Conservation (phyloP, 2,113 vertebrate genomes). For the Cyanistes caeruleus region DNA sequence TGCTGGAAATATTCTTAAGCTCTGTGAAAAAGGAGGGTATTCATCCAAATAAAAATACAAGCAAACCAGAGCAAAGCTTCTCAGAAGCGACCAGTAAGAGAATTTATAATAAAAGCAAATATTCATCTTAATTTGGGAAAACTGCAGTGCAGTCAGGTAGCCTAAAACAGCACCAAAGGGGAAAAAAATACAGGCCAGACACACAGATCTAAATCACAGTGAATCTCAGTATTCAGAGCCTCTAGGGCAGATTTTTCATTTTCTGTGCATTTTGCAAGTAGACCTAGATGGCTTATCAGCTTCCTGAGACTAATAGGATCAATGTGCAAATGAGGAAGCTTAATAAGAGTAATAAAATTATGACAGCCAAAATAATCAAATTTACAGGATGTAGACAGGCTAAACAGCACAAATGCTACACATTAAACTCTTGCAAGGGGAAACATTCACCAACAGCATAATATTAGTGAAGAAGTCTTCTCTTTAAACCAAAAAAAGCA, state of each 20-base stretch:
- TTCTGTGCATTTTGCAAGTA: slow-evolving; percentile 8
- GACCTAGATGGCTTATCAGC: background rate
- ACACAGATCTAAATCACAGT: background rate
- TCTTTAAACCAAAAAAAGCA: background rate
- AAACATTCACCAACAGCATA: background rate
- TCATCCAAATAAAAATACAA: slow-evolving; percentile 3
- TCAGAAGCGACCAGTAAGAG: background rate
- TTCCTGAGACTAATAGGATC: slow-evolving; percentile 26
- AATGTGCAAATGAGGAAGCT: slow-evolving; percentile 3
- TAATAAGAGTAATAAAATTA: slow-evolving; percentile 37
- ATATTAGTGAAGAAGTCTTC: background rate
- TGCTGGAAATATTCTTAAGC: background rate
- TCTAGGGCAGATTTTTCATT: background rate
- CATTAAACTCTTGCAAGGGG: background rate
- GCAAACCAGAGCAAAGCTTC: background rate
- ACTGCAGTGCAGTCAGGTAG: background rate
- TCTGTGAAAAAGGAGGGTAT: background rate
- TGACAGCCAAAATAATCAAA: slow-evolving; percentile 3
- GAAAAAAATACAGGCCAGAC: background rate
- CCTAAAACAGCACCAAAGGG: background rate
- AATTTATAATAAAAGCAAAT: background rate
- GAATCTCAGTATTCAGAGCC: background rate
- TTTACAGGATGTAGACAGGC: background rate
- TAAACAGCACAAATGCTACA: background rate
- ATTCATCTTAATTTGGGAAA: background rate